Conservation (phyloP, 2,888 invertebrate genomes). For the Seira musarum region DNA sequence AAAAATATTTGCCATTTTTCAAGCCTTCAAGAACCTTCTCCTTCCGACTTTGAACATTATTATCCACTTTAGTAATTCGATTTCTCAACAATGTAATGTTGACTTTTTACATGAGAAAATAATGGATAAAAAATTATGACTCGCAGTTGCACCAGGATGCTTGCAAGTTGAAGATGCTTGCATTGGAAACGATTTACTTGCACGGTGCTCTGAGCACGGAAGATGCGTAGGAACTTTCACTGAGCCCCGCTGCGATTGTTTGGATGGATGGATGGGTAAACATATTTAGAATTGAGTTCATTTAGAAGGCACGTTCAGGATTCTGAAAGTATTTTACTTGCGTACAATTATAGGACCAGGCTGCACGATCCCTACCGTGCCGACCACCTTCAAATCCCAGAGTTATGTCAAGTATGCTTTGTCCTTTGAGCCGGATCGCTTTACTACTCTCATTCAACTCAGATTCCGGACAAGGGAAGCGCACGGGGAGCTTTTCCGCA, state of each 20-base stretch:
- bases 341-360: slow-evolving; percentile 85
- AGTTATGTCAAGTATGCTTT: slow-evolving; percentile 98
- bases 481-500: slow-evolving; percentile 93
- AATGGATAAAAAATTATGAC: background rate
- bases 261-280: slow-evolving; percentile 97
- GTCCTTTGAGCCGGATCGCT: slow-evolving; percentile 93
- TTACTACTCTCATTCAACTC: slow-evolving; percentile 93
- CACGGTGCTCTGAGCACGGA: slow-evolving; percentile 94
- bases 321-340: background rate
- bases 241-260: slow-evolving; percentile 87
- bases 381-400: slow-evolving; percentile 93
- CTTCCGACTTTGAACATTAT: background rate
- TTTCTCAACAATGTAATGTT: background rate
- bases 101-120: background rate
- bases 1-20: background rate
- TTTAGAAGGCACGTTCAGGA: background rate
- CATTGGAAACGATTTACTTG: slow-evolving; percentile 85
- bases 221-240: slow-evolving; percentile 92
- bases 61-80: background rate
- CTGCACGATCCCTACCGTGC: slow-evolving; percentile 88
- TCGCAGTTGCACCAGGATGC: slow-evolving; percentile 78
- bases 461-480: slow-evolving; percentile 94
- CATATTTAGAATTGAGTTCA: background rate
- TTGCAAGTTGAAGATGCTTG: slow-evolving; percentile 95
- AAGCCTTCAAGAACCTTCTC: background rate